Percentiles rank a stretch among this genome's conserved stretches.
These are phyloP conservation scores for Aramus guarauna DNA, from an alignment of 2,113 vertebrate species.

Conservation along the genomic window DNA sequence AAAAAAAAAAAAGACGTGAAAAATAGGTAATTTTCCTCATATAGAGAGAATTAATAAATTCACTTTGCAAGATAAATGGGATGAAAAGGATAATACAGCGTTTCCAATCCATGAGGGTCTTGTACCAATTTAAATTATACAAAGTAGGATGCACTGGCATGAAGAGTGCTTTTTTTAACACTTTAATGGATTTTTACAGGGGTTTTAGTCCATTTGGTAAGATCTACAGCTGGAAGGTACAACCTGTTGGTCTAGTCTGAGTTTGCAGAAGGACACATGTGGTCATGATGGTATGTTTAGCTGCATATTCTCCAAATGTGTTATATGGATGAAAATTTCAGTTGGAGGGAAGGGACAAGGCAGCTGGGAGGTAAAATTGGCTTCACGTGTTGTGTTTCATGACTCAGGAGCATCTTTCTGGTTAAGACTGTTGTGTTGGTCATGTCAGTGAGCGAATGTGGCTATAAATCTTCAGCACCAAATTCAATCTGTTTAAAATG, in stretches of 20 bases:
- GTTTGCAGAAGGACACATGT: background rate
- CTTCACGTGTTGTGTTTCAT: background rate
- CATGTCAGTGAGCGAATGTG: background rate
- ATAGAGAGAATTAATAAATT: conserved; percentile 21
- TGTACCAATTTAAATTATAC: conserved; percentile 45
- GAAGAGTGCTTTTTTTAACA: background rate
- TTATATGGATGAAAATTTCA: background rate
- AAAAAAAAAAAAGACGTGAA: background rate
- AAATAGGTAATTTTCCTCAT: conserved; percentile 24
- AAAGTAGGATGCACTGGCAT: background rate
- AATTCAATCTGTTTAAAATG: background rate
- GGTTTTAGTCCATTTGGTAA: background rate
- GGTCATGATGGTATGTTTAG: background rate
- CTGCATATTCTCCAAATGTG: background rate
- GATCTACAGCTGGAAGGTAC: background rate
- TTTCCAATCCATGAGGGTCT: conserved; percentile 12
- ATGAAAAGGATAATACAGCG: conserved; percentile 7
- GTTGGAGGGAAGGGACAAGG: background rate
- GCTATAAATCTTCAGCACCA: background rate
- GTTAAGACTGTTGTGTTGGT: background rate
- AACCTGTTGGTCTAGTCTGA: background rate
- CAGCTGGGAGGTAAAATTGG: background rate
- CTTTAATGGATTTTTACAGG: background rate
- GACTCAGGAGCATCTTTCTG: background rate
- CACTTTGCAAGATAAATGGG: background rate